Evolutionary conservation across 2,888 invertebrate genomes (phyloP).

Genomic region (Cryptus armator): DNA sequence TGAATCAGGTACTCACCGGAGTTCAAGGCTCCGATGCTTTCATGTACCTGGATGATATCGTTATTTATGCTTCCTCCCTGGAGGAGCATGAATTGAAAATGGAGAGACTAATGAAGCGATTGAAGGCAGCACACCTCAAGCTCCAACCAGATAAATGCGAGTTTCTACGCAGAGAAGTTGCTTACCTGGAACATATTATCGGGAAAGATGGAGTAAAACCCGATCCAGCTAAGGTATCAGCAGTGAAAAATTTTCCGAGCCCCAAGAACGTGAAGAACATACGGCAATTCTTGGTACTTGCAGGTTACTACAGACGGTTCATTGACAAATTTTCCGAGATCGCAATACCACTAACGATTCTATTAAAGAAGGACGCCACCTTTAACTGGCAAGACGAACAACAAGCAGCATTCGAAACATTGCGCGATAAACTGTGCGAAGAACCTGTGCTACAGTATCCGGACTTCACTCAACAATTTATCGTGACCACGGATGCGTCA

Average conservation of each 20-base stretch:
- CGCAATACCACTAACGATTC: conserved; percentile 62
- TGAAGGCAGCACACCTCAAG: conserved; percentile 56
- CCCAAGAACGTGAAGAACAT: conserved; percentile 64
- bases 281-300: conserved; percentile 67
- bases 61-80: conserved; percentile 37
- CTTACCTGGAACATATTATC: conserved; percentile 70
- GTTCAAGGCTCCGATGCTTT: conserved; percentile 49
- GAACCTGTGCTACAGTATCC: conserved; percentile 64
- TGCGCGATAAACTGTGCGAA: conserved; percentile 41
- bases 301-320: conserved; percentile 70
- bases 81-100: conserved; percentile 43
- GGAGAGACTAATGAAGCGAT: conserved; percentile 24
- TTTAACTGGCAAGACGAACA: conserved; percentile 51
- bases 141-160: conserved; percentile 71
- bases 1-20: conserved; percentile 75
- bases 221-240: conserved; percentile 57
- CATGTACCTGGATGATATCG: conserved; percentile 47
- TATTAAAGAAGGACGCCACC: conserved; percentile 50
- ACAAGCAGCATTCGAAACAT: conserved; percentile 47
- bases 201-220: conserved; percentile 64
- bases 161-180: conserved; percentile 56
- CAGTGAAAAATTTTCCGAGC: conserved; percentile 60
- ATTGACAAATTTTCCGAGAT: conserved; percentile 67
- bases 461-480: conserved; percentile 54
- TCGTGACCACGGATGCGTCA: conserved; percentile 66